Conservation (phyloP, 2,797 vertebrate genomes). For the Pseudochirops corinnae region DNA sequence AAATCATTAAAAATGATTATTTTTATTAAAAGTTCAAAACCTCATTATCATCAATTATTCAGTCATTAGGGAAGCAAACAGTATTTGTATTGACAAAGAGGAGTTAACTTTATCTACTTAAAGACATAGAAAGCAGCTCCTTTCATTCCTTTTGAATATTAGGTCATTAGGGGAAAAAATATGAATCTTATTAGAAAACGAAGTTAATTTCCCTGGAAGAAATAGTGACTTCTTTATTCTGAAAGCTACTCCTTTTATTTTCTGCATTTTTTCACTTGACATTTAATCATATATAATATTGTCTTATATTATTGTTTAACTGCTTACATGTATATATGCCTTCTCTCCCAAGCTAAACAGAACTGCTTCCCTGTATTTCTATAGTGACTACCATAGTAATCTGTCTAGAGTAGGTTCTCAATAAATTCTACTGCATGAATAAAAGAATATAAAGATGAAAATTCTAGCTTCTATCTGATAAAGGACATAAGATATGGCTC, state of each 20-base stretch:
- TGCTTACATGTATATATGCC: background rate
- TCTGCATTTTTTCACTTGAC: background rate
- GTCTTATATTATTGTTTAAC: background rate
- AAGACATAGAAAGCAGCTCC: background rate
- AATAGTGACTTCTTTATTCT: background rate
- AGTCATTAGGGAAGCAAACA: background rate
- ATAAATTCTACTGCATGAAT: background rate
- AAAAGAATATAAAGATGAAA: background rate
- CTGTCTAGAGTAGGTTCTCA: background rate
- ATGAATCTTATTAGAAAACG: background rate
- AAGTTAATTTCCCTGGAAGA: background rate
- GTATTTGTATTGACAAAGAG: background rate
- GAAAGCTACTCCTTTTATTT: background rate
- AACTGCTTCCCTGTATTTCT: background rate
- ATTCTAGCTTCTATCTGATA: background rate
- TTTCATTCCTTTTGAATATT: background rate
- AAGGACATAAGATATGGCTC: background rate
- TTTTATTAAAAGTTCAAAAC: slow-evolving; percentile 8
- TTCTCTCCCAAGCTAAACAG: background rate
- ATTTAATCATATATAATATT: background rate
- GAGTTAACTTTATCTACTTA: background rate
- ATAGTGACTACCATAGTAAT: background rate
- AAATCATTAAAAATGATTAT: background rate
- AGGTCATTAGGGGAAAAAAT: background rate
- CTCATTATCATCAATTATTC: background rate